phyloP scores from a whole-genome alignment of 2,113 vertebrate species.

The Tetrao urogallus region DNA sequence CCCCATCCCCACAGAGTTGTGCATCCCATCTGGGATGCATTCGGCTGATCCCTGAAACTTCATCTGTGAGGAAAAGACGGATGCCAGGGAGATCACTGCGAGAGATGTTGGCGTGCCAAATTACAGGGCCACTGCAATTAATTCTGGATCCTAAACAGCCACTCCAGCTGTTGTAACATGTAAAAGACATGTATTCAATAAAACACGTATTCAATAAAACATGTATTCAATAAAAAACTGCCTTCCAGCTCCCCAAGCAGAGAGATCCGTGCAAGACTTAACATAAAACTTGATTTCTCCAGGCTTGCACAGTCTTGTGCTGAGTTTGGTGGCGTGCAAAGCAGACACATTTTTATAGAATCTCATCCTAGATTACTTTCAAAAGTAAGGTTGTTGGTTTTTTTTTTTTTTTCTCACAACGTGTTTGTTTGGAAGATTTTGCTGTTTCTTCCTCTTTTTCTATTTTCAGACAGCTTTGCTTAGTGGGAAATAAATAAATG shows the following conservation, averaged over 20 bases:
- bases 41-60: neutral
- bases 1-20: neutral
- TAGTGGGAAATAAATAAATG: constrained; percentile 62
- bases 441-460: constrained; percentile 65
- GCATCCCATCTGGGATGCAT: neutral
- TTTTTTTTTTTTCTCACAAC: constrained; percentile 55
- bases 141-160: constrained; percentile 72
- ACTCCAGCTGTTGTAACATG: constrained; percentile 72
- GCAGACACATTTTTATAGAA: constrained; percentile 74
- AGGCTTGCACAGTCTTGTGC: constrained; percentile 76
- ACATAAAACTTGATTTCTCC: constrained; percentile 77
- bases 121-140: constrained; percentile 62
- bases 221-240: constrained; percentile 67
- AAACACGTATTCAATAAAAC: too few species aligned
- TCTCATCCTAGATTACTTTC: constrained; percentile 77
- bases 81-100: constrained; percentile 46
- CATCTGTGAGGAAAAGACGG: constrained; percentile 47
- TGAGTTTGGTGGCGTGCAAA: constrained; percentile 66
- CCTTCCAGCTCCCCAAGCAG: constrained; percentile 72
- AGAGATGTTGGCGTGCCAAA: constrained; percentile 54
- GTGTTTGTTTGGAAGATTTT: constrained; percentile 77
- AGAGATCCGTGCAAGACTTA: constrained; percentile 66
- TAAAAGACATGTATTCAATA: constrained; percentile 44
- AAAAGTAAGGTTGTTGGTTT: constrained; percentile 42
- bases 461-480: constrained; percentile 63